phyloP scores from a whole-genome alignment of 2,797 vertebrate genomes.

The Coranthus polyacanthus region DNA sequence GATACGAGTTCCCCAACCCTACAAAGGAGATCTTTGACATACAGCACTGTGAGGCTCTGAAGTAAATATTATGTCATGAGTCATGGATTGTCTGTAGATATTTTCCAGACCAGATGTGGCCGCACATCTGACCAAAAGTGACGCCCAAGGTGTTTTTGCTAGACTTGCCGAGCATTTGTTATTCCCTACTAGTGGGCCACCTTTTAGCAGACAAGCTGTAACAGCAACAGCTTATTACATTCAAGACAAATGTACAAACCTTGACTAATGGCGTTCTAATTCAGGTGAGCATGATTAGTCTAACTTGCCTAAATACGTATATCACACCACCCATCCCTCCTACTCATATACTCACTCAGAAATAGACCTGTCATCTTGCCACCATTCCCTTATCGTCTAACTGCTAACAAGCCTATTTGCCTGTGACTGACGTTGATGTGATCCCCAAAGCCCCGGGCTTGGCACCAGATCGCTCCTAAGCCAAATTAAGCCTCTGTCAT shows the following conservation, averaged over 20 bases:
- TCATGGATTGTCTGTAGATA: too few relatives aligned
- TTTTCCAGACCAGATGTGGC: constrained; percentile 19
- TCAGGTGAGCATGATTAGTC: constrained; percentile 55
- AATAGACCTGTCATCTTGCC: constrained; percentile 78
- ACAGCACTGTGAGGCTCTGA: too few relatives aligned
- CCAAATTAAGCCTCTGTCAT: constrained; percentile 86
- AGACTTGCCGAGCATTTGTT: constrained; percentile 3
- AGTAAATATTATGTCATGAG: too few relatives aligned
- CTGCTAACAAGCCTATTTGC: constrained; percentile 84
- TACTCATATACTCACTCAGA: constrained; percentile 66
- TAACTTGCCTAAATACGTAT: constrained; percentile 57
- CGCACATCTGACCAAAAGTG: constrained; percentile 32
- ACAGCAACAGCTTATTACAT: background rate
- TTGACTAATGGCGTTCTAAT: constrained; percentile 22
- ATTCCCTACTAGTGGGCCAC: background rate
- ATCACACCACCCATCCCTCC: constrained; percentile 53
- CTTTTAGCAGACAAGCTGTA: background rate
- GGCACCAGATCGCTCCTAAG: constrained; percentile 83
- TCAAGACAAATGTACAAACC: background rate
- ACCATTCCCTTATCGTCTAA: constrained; percentile 75
- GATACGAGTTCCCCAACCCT: too few relatives aligned
- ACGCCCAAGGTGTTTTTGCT: constrained; percentile 14
- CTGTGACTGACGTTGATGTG: constrained; percentile 83
- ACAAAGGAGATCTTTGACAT: too few relatives aligned
- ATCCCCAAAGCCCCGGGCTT: constrained; percentile 82